Conservation (phyloP, 2,888 invertebrate species). For the Eledone cirrhosa region DNA sequence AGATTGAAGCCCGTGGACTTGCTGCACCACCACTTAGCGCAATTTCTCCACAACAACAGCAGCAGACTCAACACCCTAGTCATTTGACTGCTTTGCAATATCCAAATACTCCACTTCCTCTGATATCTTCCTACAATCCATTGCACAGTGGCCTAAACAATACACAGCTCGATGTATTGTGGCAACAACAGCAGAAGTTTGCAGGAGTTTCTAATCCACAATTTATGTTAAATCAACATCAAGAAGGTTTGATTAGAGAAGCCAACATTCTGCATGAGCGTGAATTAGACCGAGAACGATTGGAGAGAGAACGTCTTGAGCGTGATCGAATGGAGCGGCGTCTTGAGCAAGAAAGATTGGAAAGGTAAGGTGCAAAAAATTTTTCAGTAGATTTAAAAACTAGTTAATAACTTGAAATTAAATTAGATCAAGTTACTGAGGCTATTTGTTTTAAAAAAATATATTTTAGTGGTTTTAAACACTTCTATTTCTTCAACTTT, state of each 20-base stretch:
- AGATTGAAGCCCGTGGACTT: slow-evolving; percentile 37
- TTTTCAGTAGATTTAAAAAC: no score
- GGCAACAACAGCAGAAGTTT: slow-evolving; percentile 61
- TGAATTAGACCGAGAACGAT: slow-evolving; percentile 66
- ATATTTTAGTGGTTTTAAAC: no score
- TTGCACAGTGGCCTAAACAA: slow-evolving; percentile 42
- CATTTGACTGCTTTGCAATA: slow-evolving; percentile 31
- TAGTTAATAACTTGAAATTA: no score
- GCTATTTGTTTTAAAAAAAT: no score
- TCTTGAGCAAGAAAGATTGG: slow-evolving; percentile 35
- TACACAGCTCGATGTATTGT: slow-evolving; percentile 60
- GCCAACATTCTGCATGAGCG: slow-evolving; percentile 38
- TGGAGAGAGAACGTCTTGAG: slow-evolving; percentile 70
- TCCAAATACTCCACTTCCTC: slow-evolving; percentile 38
- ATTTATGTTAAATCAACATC: slow-evolving; percentile 60
- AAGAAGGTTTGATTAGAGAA: slow-evolving; percentile 57
- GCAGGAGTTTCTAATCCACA: slow-evolving; percentile 58
- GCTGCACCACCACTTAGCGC: slow-evolving; percentile 33
- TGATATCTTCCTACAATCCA: slow-evolving; percentile 38
- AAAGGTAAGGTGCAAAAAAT: slow-evolving; percentile 5
- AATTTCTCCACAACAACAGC: slow-evolving; percentile 39
- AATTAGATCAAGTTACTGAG: no score
- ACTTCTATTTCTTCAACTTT: no score
- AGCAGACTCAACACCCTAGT: slow-evolving; percentile 48
- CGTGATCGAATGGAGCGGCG: slow-evolving; percentile 54